Evolutionary conservation across 1,140 invertebrate species (phyloP).

Genomic region (Sitobion miscanthi): DNA sequence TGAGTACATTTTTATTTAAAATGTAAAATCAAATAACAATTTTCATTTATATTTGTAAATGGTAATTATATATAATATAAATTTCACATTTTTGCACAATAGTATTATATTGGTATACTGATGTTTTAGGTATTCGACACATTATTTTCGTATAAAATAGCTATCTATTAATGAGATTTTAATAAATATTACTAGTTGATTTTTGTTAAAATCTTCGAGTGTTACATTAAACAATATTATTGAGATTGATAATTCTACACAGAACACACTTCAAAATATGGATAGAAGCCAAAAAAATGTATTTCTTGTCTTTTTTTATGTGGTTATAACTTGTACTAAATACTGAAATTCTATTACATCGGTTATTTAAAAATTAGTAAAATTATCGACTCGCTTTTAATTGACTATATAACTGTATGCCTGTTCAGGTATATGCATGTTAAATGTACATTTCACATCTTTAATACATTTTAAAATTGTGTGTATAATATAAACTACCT

Average conservation of each 20-base stretch:
- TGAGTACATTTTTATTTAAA: background rate
- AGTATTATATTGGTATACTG: background rate
- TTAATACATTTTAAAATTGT: background rate
- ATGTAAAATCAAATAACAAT: background rate
- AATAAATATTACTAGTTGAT: background rate
- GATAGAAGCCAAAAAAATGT: slow-evolving; percentile 21
- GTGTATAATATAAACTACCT: background rate
- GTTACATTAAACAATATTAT: background rate
- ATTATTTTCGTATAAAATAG: background rate
- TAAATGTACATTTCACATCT: background rate
- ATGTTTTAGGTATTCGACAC: background rate
- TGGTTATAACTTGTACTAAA: background rate
- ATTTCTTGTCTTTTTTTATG: background rate
- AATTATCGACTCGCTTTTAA: background rate
- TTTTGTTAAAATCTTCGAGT: background rate
- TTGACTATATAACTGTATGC: background rate
- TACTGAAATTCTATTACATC: background rate
- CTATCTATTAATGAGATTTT: background rate
- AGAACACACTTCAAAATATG: background rate
- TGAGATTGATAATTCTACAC: background rate
- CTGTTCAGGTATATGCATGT: background rate
- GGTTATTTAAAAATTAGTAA: background rate
- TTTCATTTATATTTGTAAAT: background rate
- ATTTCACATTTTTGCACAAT: background rate
- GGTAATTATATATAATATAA: background rate